phyloP scores from a whole-genome alignment of 1,140 invertebrate species.

The Rhopalosiphum maidis region DNA sequence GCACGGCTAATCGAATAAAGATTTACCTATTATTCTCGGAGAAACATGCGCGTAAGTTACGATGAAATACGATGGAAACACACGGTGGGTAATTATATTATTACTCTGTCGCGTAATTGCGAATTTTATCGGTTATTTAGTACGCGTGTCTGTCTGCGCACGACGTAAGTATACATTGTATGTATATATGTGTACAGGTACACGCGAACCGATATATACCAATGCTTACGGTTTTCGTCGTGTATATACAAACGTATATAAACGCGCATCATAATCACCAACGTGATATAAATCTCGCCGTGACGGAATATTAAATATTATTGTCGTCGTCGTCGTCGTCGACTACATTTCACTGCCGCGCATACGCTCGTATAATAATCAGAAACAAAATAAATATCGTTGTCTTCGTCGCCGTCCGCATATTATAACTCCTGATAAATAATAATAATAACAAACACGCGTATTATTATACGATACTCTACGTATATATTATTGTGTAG shows the following conservation, averaged over 20 bases:
- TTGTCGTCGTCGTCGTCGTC: neutral
- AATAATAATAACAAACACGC: neutral
- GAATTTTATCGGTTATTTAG: slow-evolving; percentile 3
- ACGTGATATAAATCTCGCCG: neutral
- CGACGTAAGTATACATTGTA: neutral
- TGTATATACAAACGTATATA: neutral
- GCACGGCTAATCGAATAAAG: neutral
- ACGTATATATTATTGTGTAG: neutral
- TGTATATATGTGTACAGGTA: neutral
- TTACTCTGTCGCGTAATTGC: neutral
- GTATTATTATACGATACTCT: neutral
- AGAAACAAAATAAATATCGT: neutral
- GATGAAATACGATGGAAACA: neutral
- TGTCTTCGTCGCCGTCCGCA: neutral
- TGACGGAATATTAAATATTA: neutral
- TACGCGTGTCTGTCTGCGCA: neutral
- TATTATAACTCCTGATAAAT: neutral
- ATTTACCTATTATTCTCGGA: neutral
- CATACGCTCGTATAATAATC: neutral
- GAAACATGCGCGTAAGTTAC: neutral
- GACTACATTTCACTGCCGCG: neutral
- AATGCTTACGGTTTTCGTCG: slow-evolving; percentile 11
- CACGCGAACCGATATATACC: neutral
- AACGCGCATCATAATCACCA: neutral
- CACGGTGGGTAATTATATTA: neutral